These are phyloP conservation scores for Clarias batrachus DNA, from an alignment of 2,113 vertebrate genomes.

Conservation along the genomic window DNA sequence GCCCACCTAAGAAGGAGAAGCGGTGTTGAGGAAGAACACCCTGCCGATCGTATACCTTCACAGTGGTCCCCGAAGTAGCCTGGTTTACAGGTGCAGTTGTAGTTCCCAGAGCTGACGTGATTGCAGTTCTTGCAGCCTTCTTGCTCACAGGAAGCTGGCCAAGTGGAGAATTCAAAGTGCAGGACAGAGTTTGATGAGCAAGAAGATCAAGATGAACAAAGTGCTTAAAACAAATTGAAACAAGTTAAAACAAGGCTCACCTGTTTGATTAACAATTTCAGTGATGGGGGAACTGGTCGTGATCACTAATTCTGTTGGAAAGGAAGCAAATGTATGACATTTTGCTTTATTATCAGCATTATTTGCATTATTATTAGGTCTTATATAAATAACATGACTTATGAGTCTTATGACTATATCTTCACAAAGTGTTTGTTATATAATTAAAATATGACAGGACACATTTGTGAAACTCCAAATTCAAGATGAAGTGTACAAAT, in stretches of 20 bases:
- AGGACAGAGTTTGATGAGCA: neutral
- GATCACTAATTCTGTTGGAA: constrained; percentile 62
- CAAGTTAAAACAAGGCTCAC: constrained; percentile 49
- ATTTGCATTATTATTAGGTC: neutral
- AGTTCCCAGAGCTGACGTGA: constrained; percentile 64
- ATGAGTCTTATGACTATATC: neutral
- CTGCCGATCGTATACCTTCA: constrained; percentile 65
- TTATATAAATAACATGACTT: too few species aligned
- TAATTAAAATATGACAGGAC: neutral
- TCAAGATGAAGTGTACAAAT: neutral
- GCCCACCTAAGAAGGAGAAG: constrained; percentile 36
- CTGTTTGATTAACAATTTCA: constrained; percentile 67
- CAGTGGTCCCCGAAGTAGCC: constrained; percentile 78
- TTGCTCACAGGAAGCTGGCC: constrained; percentile 61
- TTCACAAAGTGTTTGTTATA: neutral
- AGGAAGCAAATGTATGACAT: constrained; percentile 22
- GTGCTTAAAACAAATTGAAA: neutral
- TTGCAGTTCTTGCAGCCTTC: constrained; percentile 73
- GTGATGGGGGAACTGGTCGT: constrained; percentile 59
- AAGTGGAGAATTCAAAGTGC: neutral
- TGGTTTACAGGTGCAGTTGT: constrained; percentile 76
- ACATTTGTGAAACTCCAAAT: constrained; percentile 5
- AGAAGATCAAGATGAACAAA: neutral
- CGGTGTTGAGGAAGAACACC: neutral
- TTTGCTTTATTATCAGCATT: neutral